These are phyloP conservation scores for Lasioglossum baleicum DNA, from an alignment of 1,140 invertebrate genomes.

Conservation along the genomic window DNA sequence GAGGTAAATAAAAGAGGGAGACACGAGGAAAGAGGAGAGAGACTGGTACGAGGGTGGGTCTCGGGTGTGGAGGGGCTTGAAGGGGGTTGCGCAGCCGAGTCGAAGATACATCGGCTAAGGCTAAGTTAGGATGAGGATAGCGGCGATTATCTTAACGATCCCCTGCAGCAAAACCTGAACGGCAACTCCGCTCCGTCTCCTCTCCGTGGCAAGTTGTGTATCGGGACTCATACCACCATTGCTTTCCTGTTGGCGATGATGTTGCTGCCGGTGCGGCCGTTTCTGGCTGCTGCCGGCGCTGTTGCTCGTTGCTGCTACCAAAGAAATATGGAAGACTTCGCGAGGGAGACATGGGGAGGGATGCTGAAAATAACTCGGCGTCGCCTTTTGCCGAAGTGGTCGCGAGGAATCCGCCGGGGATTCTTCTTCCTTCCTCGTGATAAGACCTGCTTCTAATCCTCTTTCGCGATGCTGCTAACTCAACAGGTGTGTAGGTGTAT, in stretches of 20 bases:
- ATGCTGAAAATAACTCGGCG: slow-evolving; percentile 61
- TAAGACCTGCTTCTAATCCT: too few species aligned
- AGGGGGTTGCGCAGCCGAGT: slow-evolving; percentile 37
- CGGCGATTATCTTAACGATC: slow-evolving; percentile 79
- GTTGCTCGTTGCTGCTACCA: slow-evolving; percentile 20
- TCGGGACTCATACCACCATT: slow-evolving; percentile 10
- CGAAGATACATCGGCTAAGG: slow-evolving; percentile 65
- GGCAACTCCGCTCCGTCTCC: slow-evolving; percentile 70
- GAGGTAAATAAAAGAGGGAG: slow-evolving; percentile 23
- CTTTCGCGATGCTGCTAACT: neutral
- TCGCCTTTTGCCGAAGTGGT: slow-evolving; percentile 35
- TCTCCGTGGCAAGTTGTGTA: slow-evolving; percentile 17
- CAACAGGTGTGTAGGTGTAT: neutral
- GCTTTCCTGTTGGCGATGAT: slow-evolving; percentile 46
- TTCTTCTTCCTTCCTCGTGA: slow-evolving; percentile 44
- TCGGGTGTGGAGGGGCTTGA: slow-evolving; percentile 21
- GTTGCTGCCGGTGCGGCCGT: slow-evolving; percentile 37
- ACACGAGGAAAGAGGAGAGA: neutral
- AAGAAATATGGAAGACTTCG: slow-evolving; percentile 38
- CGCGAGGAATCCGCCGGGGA: slow-evolving; percentile 7
- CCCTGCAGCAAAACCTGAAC: slow-evolving; percentile 78
- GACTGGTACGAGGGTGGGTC: slow-evolving; percentile 1
- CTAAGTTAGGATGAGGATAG: slow-evolving; percentile 79
- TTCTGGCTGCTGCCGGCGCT: slow-evolving; percentile 13
- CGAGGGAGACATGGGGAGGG: slow-evolving; percentile 5